phyloP scores from a whole-genome alignment of 2,113 vertebrate species.

The Alligator mississippiensis region DNA sequence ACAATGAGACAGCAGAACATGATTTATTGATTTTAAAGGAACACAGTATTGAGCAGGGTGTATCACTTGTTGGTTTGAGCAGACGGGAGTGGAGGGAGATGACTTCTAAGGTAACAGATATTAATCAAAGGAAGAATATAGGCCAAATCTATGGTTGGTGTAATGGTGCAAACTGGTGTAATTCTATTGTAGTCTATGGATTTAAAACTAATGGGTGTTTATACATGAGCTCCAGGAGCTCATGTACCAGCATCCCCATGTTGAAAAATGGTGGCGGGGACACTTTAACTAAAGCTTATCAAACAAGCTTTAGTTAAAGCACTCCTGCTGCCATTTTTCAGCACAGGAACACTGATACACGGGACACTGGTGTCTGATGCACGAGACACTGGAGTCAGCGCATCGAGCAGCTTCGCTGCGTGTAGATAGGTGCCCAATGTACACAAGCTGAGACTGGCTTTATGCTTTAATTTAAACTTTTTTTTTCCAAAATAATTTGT shows the following conservation, averaged over 20 bases:
- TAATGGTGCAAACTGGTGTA: neutral
- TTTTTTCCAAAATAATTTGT: neutral
- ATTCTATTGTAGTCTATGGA: neutral
- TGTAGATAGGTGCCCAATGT: neutral
- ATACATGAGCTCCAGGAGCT: too few species aligned
- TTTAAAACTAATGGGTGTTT: neutral
- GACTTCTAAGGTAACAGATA: neutral
- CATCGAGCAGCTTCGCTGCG: too few species aligned
- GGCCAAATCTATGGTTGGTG: neutral
- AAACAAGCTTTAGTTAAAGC: too few species aligned
- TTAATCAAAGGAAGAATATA: neutral
- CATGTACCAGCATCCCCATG: too few species aligned
- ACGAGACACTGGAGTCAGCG: too few species aligned
- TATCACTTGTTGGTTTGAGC: neutral
- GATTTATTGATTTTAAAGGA: neutral
- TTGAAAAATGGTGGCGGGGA: too few species aligned
- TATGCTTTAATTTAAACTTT: neutral
- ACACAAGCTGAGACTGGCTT: neutral
- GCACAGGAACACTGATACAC: too few species aligned
- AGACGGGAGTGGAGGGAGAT: neutral
- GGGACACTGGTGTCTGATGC: too few species aligned
- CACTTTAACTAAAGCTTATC: too few species aligned
- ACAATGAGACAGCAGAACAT: neutral
- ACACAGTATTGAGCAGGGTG: neutral
- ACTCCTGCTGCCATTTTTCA: too few species aligned